Evolutionary conservation across 2,113 vertebrate genomes (phyloP), one percentile per base, ranked within the genome.

Genomic region (Stomatorhinus ivindoensis): DNA sequence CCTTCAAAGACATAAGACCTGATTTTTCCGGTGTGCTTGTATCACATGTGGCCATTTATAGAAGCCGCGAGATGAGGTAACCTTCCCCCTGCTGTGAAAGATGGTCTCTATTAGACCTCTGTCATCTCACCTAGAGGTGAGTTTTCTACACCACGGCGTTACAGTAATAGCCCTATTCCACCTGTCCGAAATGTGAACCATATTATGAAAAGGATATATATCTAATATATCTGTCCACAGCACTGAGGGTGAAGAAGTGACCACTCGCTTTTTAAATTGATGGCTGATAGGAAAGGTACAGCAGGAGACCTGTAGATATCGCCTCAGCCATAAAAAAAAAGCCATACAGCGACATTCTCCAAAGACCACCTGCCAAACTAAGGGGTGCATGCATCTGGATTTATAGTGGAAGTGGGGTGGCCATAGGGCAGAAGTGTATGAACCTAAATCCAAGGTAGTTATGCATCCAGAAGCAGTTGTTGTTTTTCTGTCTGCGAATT

Each of bases 81-180:
- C 83, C 53, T 24, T 35, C 76, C 15, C 88, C 39, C 21, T 11
- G 47, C 73, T 89, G 50, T 83, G 88, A 86, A 46, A 69, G 55
- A 86, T 42, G 46, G 46, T 86, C 27, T 86, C 55, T 17, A 89
- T 86, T 89, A 89, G 24, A 86, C 82, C 82, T 61, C n/a, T 89
- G 89, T 48, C 89, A 86, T 61, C 48, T 58, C n/a, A 58, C 39
- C 21, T 82, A 53, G 27, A 82, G 88, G 80, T 89, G 44, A 48
- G 69, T 82, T 80, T 50, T 89, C 69, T 47, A 89, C 65, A 35
- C n/a, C n/a, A 69, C 35, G 11, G 61, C 15, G 35, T 53, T 53
- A 46, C 58, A 47, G 44, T 89, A 80, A 89, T 89, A 89, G 46
- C 48, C 35, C 61, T 44, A 82, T 89, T 50, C 19, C 31, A 35